Percentiles rank a stretch among this genome's conserved stretches.
phyloP scores from a whole-genome alignment of 1,140 invertebrate species.

The Piezodorus guildinii region DNA sequence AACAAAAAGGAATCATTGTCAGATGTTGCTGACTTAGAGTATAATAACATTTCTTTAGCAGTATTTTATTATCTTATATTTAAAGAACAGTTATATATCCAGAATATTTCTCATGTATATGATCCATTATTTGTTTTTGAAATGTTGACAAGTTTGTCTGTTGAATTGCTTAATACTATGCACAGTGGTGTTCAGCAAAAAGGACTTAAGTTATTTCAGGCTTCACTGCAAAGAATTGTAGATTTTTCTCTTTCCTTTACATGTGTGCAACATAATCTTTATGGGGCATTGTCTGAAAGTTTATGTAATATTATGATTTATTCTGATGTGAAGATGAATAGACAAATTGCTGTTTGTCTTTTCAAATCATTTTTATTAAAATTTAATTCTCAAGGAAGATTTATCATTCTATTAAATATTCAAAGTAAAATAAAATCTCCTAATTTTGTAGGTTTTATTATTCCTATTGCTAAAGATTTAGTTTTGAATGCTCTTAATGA shows the following conservation, averaged over 20 bases:
- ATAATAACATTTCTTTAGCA: slow-evolving; percentile 2
- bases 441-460: slow-evolving; percentile 8
- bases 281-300: background rate
- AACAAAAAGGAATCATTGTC: background rate
- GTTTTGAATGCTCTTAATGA: background rate
- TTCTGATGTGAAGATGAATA: slow-evolving; percentile 10
- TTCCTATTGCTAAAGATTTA: slow-evolving; percentile 14
- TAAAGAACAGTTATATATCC: background rate
- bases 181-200: slow-evolving; percentile 1
- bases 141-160: background rate
- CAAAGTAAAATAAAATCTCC: background rate
- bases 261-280: background rate
- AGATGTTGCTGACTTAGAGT: slow-evolving; percentile 10
- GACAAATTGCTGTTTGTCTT: background rate
- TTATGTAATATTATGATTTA: slow-evolving; percentile 12
- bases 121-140: background rate
- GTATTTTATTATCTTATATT: slow-evolving; percentile 19
- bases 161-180: background rate
- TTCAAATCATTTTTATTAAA: background rate
- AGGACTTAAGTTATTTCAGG: background rate
- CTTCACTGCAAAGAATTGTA: background rate
- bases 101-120: slow-evolving; percentile 10
- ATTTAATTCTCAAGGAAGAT: slow-evolving; percentile 1
- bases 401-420: slow-evolving; percentile 2
- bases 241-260: background rate